Percentiles rank a stretch among this genome's conserved stretches.
Conservation (phyloP, 2,113 vertebrate genomes). For the Limnothrissa miodon region DNA sequence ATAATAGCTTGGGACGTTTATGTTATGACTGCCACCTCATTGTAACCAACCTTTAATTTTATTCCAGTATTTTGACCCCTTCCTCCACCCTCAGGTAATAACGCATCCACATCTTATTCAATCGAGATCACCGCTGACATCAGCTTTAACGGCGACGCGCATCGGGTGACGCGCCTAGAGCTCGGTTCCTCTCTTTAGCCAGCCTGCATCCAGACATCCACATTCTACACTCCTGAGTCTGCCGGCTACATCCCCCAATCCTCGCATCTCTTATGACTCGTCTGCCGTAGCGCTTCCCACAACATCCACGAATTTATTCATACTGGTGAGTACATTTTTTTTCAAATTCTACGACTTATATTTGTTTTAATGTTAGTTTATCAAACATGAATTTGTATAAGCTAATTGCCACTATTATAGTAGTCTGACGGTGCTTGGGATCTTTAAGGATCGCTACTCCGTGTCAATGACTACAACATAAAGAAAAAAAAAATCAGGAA, state of each 20-base stretch:
- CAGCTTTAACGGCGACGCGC: slow-evolving; percentile 41
- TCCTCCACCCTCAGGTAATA: not conserved
- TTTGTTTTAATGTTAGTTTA: not conserved
- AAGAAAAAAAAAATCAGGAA: not conserved
- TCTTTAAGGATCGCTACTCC: not conserved
- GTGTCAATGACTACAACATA: not conserved
- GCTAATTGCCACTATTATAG: not conserved
- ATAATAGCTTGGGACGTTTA: not conserved
- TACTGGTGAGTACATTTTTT: not conserved
- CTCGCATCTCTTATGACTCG: slow-evolving; percentile 1
- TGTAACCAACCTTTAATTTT: not conserved
- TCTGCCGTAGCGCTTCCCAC: not conserved
- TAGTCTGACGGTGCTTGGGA: not conserved
- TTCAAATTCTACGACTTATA: not conserved
- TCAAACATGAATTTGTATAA: not conserved
- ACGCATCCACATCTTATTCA: not conserved
- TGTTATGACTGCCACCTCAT: not conserved
- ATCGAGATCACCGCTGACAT: slow-evolving; percentile 37
- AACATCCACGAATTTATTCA: not conserved
- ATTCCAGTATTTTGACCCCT: not conserved
- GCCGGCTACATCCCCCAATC: not conserved
- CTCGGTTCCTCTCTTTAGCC: slow-evolving; percentile 47
- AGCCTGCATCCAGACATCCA: not conserved
- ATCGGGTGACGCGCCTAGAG: slow-evolving; percentile 51
- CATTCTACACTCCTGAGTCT: slow-evolving; percentile 13